Conservation (phyloP, 2,797 vertebrate genomes). For the Trichosurus vulpecula region DNA sequence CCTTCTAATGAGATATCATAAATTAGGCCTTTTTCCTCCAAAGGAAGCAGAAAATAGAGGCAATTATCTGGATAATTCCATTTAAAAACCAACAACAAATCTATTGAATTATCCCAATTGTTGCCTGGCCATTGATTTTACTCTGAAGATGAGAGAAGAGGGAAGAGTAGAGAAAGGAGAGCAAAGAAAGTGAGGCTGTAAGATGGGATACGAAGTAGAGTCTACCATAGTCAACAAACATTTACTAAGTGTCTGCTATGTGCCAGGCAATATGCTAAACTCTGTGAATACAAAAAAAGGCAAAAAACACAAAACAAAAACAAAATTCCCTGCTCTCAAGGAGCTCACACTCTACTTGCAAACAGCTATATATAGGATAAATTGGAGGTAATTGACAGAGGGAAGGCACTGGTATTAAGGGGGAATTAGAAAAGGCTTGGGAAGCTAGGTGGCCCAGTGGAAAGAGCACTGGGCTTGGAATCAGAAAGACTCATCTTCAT, state of each 20-base stretch:
- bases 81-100: conserved; percentile 26
- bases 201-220: not conserved
- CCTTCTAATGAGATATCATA: not conserved
- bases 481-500: no score
- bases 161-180: not conserved
- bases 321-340: not conserved
- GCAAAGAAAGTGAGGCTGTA: not conserved
- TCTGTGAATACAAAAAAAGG: not conserved
- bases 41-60: not conserved
- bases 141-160: not conserved
- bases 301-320: not conserved
- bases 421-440: no score
- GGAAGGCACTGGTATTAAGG: not conserved
- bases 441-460: no score
- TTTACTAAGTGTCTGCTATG: no score
- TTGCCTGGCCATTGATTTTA: not conserved
- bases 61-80: not conserved
- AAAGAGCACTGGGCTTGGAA: no score
- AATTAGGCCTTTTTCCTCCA: not conserved
- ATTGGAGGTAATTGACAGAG: not conserved
- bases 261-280: no score
- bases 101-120: not conserved
- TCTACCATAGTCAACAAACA: no score
- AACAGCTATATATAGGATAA: not conserved
- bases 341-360: no score